These are phyloP conservation scores for Caenorhabditis plicata DNA, from an alignment of 2,888 invertebrate species.

Conservation along the genomic window DNA sequence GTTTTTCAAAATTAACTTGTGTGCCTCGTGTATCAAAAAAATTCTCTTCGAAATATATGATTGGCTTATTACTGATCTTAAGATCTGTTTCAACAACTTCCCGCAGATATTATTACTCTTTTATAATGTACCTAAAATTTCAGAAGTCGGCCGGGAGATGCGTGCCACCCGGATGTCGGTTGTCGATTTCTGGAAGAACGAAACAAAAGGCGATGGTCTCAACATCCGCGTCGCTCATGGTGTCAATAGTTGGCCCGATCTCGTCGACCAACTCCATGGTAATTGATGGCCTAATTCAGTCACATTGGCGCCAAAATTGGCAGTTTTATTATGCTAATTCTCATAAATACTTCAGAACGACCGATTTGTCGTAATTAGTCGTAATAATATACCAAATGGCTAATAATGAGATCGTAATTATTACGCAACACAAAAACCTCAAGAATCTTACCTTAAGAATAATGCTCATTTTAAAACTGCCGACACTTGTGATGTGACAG, in stretches of 20 bases:
- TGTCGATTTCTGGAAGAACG: conserved; percentile 55
- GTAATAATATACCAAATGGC: conserved; percentile 7
- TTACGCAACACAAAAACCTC: not conserved
- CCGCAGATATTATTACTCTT: not conserved
- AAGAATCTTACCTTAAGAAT: not conserved
- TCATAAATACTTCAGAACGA: too few relatives aligned
- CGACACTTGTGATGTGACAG: too few relatives aligned
- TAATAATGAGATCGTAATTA: not conserved
- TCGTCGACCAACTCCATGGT: conserved; percentile 54
- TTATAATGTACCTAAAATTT: conserved; percentile 10
- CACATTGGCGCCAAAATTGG: too few relatives aligned
- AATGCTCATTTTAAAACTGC: not conserved
- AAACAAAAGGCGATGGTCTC: conserved; percentile 52
- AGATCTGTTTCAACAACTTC: not conserved
- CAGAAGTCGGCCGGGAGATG: conserved; percentile 47
- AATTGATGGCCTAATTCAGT: not conserved
- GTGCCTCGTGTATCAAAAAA: too few relatives aligned
- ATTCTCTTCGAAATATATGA: too few relatives aligned
- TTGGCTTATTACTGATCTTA: too few relatives aligned
- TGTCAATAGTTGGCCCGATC: conserved; percentile 52
- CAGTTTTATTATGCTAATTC: too few relatives aligned
- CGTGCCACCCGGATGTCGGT: conserved; percentile 57
- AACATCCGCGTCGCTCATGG: conserved; percentile 52
- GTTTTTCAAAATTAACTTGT: too few relatives aligned
- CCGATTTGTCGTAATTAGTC: conserved; percentile 14